Base-by-base conservation (phyloP, 1,140 invertebrate genomes). In the Diplogasteroides magnus region DNA sequence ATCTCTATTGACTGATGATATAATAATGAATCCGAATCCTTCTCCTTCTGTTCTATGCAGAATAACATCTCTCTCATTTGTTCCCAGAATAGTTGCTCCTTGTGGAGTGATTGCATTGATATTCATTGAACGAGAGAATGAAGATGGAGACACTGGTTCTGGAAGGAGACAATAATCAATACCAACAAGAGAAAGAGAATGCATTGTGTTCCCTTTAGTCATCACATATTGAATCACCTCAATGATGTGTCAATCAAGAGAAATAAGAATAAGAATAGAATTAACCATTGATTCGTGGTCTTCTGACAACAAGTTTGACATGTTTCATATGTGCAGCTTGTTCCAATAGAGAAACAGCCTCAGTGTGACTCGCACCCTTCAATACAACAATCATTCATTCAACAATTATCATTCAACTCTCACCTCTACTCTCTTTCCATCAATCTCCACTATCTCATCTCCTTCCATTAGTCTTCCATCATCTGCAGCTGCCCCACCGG, bases 11-110 rank as follows among this genome's bases (percentile, higher is more conserved):
- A 93, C 91, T 14, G 93, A 96, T 0, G 94, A 97, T 76, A 98
- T 97, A 64, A 98, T 96, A 26, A 98, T 94, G 85, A 98, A 98
- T 25, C 95, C 96, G 85, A 98, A 98, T 13, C 95, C 95, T 86
- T 98, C 95, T 69, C 90, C 91, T 77, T 97, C 93, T 82, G 89
- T 89, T 64, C 94, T 87, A 55, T 89, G 90, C 0, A 98, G 90
- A 13, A 90, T 89, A 14, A 95, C 90, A 81, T 95, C 91, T 77
- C 93, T 93, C 19, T 71, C 58, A 19, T 29, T 29, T 25, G 48
- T 57, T n/a, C 55, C 56, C 25, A 28, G 57, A 0, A 87, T 86
- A 67, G 85, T 84, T 48, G 72, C 66, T 26, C 27, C 56, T 25
- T 19, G 63, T 27, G 15, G 65, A 15, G 26, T n/a, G 19, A n/a